Percentiles rank a stretch among this genome's conserved stretches.
These are phyloP conservation scores for Poeciliopsis prolifica DNA, from an alignment of 2,113 vertebrate genomes.

Conservation along the genomic window DNA sequence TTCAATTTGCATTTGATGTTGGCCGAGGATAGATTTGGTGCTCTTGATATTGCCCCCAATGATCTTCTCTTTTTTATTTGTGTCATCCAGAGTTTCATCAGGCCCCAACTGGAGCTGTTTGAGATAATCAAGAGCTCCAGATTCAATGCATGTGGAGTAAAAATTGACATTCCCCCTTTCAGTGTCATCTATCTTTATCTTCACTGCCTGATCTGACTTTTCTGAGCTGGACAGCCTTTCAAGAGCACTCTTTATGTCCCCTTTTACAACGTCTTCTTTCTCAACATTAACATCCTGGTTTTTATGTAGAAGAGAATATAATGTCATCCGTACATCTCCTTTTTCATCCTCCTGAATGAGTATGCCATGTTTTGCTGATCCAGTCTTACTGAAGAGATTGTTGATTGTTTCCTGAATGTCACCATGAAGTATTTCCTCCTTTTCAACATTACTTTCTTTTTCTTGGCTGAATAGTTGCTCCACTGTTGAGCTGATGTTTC, in stretches of 20 bases:
- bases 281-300: conserved; percentile 67
- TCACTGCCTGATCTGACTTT: conserved; percentile 69
- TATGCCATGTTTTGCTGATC: conserved; percentile 84
- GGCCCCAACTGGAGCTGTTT: conserved; percentile 82
- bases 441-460: conserved; percentile 75
- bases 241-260: conserved; percentile 84
- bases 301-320: conserved; percentile 91
- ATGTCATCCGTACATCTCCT: conserved; percentile 91
- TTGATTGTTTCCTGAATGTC: conserved; percentile 88
- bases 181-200: conserved; percentile 81
- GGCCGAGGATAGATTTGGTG: conserved; percentile 82
- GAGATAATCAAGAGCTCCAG: conserved; percentile 88
- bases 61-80: conserved; percentile 79
- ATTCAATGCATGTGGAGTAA: conserved; percentile 93
- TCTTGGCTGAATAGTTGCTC: conserved; percentile 85
- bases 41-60: conserved; percentile 86
- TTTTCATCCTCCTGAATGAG: conserved; percentile 92
- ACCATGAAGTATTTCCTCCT: conserved; percentile 86
- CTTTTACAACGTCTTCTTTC: conserved; percentile 83
- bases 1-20: conserved; percentile 79
- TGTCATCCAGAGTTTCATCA: conserved; percentile 69
- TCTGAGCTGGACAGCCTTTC: conserved; percentile 79
- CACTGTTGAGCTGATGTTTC: conserved; percentile 85
- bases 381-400: conserved; percentile 81
- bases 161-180: conserved; percentile 91